Conservation (phyloP, 2,888 invertebrate genomes). For the Corbicula japonica region DNA sequence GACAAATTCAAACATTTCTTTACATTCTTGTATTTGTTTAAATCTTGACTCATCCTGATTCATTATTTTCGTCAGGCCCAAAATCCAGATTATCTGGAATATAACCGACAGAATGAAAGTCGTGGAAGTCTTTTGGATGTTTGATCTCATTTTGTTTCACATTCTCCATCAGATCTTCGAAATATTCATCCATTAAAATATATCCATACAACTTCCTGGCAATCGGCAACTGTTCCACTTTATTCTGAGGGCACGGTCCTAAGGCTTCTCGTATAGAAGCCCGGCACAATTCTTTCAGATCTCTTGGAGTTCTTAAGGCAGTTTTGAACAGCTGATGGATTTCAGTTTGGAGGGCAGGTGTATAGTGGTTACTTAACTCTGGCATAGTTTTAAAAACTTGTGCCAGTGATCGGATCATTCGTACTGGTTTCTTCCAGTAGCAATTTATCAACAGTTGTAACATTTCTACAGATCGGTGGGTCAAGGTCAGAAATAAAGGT, state of each 20-base stretch:
- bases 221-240: constrained; percentile 76
- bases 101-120: constrained; percentile 43
- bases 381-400: constrained; percentile 78
- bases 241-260: constrained; percentile 72
- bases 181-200: constrained; percentile 79
- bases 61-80: not conserved
- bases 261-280: constrained; percentile 75
- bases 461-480: constrained; percentile 82
- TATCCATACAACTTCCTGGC: constrained; percentile 82
- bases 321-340: constrained; percentile 75
- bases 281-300: constrained; percentile 80
- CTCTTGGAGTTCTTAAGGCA: constrained; percentile 70
- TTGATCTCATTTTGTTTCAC: constrained; percentile 31
- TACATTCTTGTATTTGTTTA: too few relatives aligned
- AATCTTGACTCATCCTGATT: not conserved
- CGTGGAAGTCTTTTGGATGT: constrained; percentile 54
- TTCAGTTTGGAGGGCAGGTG: constrained; percentile 70
- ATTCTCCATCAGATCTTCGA: constrained; percentile 60
- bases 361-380: constrained; percentile 75
- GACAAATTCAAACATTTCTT: too few relatives aligned
- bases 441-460: constrained; percentile 79
- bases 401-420: constrained; percentile 73
- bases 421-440: constrained; percentile 76
- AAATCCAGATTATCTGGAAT: constrained; percentile 14
- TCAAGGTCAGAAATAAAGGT: constrained; percentile 83